Conservation (phyloP, 2,888 invertebrate genomes). For the Actias luna region DNA sequence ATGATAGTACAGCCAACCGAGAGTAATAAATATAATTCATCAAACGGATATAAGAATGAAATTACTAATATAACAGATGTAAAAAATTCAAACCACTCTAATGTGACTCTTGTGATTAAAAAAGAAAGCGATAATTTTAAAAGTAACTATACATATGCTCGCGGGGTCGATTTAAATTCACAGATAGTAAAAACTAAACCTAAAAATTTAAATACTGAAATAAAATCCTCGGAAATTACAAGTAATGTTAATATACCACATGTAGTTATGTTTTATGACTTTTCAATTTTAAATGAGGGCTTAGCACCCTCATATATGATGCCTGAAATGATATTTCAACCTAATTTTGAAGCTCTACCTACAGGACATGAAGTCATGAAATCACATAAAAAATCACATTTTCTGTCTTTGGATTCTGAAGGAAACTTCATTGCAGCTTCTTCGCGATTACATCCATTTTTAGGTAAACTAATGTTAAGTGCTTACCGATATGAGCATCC, state of each 20-base stretch:
- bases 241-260: conserved; percentile 39
- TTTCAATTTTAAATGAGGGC: conserved; percentile 43
- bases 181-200: neutral
- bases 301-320: conserved; percentile 35
- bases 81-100: neutral
- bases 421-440: conserved; percentile 63
- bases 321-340: conserved; percentile 31
- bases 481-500: conserved; percentile 53
- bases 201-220: neutral
- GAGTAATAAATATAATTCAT: conserved; percentile 17
- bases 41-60: conserved; percentile 17
- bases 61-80: conserved; percentile 27
- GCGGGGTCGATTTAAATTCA: neutral
- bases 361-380: conserved; percentile 20
- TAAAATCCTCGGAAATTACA: conserved; percentile 15
- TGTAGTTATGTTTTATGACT: conserved; percentile 52
- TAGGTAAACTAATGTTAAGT: conserved; percentile 49
- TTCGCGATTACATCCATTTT: conserved; percentile 55
- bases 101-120: neutral
- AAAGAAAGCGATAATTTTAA: neutral
- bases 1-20: conserved; percentile 20
- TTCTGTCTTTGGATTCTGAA: conserved; percentile 54
- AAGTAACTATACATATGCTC: neutral
- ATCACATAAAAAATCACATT: conserved; percentile 24
- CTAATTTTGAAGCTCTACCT: conserved; percentile 19